These are phyloP conservation scores for Slavum lentiscoides DNA, from an alignment of 2,888 invertebrate genomes.

Conservation along the genomic window DNA sequence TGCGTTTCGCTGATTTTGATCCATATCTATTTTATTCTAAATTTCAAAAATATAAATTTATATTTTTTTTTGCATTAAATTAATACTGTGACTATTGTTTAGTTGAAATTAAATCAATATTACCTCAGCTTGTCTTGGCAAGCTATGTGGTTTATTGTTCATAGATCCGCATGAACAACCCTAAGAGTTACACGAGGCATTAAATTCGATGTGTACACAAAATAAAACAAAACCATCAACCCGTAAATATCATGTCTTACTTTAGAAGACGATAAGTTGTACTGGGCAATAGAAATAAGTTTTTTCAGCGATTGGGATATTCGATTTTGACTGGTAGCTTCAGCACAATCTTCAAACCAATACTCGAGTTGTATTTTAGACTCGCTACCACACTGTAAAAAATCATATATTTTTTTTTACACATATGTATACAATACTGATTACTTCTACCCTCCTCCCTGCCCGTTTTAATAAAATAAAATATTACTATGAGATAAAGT, in stretches of 20 bases:
- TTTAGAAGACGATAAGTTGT: slow-evolving; percentile 61
- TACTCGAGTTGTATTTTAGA: slow-evolving; percentile 78
- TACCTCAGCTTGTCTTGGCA: slow-evolving; percentile 43
- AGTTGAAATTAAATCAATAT: background rate
- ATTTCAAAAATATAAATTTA: background rate
- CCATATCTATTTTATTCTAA: slow-evolving; percentile 44
- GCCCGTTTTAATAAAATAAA: background rate
- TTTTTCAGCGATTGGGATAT: slow-evolving; percentile 58
- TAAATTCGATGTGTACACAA: slow-evolving; percentile 54
- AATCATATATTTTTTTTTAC: background rate
- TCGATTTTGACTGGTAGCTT: slow-evolving; percentile 52
- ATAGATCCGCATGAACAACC: slow-evolving; percentile 35
- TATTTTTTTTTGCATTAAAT: background rate
- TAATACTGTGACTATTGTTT: background rate
- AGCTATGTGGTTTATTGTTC: slow-evolving; percentile 45
- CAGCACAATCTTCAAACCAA: slow-evolving; percentile 69
- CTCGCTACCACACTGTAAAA: slow-evolving; percentile 70
- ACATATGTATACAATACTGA: background rate
- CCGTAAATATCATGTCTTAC: slow-evolving; percentile 57
- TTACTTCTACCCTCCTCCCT: background rate
- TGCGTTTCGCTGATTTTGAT: slow-evolving; percentile 34
- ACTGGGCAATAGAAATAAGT: slow-evolving; percentile 62
- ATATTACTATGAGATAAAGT: slow-evolving; percentile 78
- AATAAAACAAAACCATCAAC: background rate
- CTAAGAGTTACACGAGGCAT: background rate